Conservation (phyloP, 1,140 invertebrate genomes). For the Calliopsis andreniformis region DNA sequence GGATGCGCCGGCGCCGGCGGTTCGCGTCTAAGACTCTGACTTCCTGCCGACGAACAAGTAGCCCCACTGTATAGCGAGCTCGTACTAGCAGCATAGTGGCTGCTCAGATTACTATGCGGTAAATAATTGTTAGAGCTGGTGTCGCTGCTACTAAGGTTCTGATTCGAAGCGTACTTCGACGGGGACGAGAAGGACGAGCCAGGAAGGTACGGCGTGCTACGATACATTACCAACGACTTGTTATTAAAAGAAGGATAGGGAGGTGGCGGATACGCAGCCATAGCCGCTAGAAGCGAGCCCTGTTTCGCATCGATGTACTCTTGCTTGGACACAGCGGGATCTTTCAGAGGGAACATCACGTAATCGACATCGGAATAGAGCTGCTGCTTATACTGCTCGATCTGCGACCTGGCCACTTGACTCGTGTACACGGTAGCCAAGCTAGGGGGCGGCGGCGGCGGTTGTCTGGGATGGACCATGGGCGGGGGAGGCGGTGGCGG, state of each 20-base stretch:
- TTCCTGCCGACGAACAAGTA: constrained; percentile 79
- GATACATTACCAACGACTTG: constrained; percentile 88
- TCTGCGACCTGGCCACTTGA: constrained; percentile 88
- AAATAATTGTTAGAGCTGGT: constrained; percentile 69
- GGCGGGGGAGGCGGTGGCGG: constrained; percentile 78
- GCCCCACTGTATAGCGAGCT: constrained; percentile 81
- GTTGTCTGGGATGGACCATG: constrained; percentile 78
- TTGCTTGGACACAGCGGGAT: constrained; percentile 92
- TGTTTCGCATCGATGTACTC: constrained; percentile 94
- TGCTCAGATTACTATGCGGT: constrained; percentile 72
- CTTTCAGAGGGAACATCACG: constrained; percentile 93
- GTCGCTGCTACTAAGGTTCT: constrained; percentile 84
- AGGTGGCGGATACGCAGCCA: constrained; percentile 83
- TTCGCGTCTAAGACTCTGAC: constrained; percentile 80
- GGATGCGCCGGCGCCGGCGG: constrained; percentile 82
- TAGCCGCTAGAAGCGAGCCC: constrained; percentile 85
- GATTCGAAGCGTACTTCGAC: constrained; percentile 87
- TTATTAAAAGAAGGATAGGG: constrained; percentile 82
- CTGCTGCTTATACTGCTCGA: constrained; percentile 92
- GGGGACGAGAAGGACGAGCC: constrained; percentile 84
- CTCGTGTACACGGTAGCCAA: constrained; percentile 84
- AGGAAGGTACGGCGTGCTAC: constrained; percentile 89
- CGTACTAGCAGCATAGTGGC: constrained; percentile 77
- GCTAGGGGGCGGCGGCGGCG: constrained; percentile 82
- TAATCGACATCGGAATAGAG: constrained; percentile 94